These are phyloP conservation scores for Hypsibius dujardini DNA, from an alignment of 1,140 invertebrate genomes.

Conservation along the genomic window DNA sequence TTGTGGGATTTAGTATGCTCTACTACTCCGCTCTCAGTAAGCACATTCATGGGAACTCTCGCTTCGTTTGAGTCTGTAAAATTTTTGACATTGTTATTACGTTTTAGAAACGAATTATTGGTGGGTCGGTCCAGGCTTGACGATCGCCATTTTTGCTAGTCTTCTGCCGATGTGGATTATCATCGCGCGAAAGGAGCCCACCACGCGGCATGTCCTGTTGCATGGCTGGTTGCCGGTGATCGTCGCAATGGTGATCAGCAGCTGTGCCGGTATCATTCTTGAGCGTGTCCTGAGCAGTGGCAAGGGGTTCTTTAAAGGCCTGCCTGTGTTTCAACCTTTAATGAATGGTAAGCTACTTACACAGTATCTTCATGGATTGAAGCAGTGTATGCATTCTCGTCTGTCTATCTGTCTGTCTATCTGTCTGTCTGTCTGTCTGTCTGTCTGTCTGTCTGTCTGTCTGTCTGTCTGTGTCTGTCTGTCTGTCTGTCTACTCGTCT, in stretches of 20 bases:
- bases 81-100: not conserved
- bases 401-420: not conserved
- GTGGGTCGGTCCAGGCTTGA: constrained; percentile 48
- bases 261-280: constrained; percentile 32
- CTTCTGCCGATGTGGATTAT: constrained; percentile 56
- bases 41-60: constrained; percentile 16
- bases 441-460: not conserved
- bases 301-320: constrained; percentile 26
- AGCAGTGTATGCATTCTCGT: not conserved
- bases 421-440: not conserved
- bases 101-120: not conserved
- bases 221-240: constrained; percentile 68
- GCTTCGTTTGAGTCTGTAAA: no score
- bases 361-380: not conserved
- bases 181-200: constrained; percentile 54
- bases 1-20: constrained; percentile 56
- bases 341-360: constrained; percentile 30
- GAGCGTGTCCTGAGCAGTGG: not conserved
- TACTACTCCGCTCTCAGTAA: constrained; percentile 47
- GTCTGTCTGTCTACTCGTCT: not conserved
- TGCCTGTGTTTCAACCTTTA: constrained; percentile 35
- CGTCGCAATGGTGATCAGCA: constrained; percentile 65
- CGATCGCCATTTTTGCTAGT: constrained; percentile 43
- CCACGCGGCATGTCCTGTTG: constrained; percentile 54
- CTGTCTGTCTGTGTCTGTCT: not conserved